Evolutionary conservation across 30 jellyfish, hydroid and myxozoan species (phyloP).

Genomic region (Hydractinia symbiolongicarpus): DNA sequence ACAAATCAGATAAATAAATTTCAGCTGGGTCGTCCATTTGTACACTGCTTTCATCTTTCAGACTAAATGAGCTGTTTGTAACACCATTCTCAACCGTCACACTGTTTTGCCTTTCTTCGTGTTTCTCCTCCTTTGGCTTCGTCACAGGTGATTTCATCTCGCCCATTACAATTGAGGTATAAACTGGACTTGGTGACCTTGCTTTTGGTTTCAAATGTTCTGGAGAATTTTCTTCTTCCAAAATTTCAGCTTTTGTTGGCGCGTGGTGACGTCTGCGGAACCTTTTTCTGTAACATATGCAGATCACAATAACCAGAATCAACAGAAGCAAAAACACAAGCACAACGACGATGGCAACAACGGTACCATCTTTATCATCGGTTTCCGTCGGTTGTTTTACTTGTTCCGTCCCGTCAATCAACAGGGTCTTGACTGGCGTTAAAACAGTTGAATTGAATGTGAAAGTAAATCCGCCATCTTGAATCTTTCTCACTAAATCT

Average conservation of each 20-base stretch:
- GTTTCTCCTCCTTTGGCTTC: background rate
- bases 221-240: background rate
- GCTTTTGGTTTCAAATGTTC: background rate
- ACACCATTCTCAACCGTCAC: slow-evolving; percentile 3
- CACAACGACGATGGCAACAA: slow-evolving; percentile 42
- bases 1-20: background rate
- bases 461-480: slow-evolving; percentile 41
- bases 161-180: background rate
- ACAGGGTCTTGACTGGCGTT: slow-evolving; percentile 56
- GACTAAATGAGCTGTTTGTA: background rate
- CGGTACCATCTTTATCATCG: slow-evolving; percentile 18
- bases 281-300: slow-evolving; percentile 18
- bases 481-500: slow-evolving; percentile 41
- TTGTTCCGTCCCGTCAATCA: slow-evolving; percentile 54
- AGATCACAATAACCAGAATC: slow-evolving; percentile 37
- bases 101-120: background rate
- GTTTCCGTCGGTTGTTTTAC: slow-evolving; percentile 33
- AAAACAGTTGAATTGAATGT: slow-evolving; percentile 28
- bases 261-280: background rate
- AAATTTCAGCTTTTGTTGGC: background rate
- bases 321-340: slow-evolving; percentile 35
- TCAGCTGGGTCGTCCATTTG: background rate
- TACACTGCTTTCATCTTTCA: background rate
- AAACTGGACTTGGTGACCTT: background rate
- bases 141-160: background rate